Evolutionary conservation across 2,888 invertebrate species (phyloP), one percentile per base, ranked within the genome.

Genomic region (Oscheius myriophilus): DNA sequence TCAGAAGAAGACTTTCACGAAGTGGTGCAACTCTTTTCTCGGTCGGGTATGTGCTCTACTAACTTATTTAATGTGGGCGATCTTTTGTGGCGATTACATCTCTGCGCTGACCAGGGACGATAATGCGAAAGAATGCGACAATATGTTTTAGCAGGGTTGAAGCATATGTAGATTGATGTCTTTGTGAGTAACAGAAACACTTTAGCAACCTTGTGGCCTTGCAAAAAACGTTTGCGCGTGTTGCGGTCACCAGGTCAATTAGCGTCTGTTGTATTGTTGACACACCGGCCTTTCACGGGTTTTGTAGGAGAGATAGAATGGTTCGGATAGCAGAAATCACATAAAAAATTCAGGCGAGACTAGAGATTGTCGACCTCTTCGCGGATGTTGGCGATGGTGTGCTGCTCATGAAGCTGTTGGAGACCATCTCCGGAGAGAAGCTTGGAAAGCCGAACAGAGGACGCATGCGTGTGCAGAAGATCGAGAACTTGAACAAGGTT

Each of bases 1-100:
- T 82, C 98, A 98, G 90, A 97, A 97, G 91, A 98, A 98, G 89
- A 98, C 98, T 41, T 98, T 98, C 89, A 97, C 97, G 84, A 98
- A 98, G 94, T 96, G 96, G 96, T 93, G 96, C 92, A 96, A 96
- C 90, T 95, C 94, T 23, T 95, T 95, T 89, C 89, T 96, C 85
- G 91, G 93, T 87, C 95, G 95, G 92, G 95, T 95, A 86, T 73
- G 80, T 75, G 26, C 52, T 54, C 21, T n/a, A 53, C 23, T 6
- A 11, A 16, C 23, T 53, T 11, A 53, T 49, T 39, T 33, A n/a
- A n/a, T 14, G 42, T 33, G 33, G 33, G 33, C 3, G 33, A 33
- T 33, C 33, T 33, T 39, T 14, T 18, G 6, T 12, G 58, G 16
- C 16, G 33, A 41, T 41, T 39, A 16, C 16, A 33, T 33, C 33